Percentiles rank a stretch among this genome's conserved stretches.
These are phyloP conservation scores for Drosophila paracracens DNA, from an alignment of 2,888 invertebrate genomes.

Conservation along the genomic window DNA sequence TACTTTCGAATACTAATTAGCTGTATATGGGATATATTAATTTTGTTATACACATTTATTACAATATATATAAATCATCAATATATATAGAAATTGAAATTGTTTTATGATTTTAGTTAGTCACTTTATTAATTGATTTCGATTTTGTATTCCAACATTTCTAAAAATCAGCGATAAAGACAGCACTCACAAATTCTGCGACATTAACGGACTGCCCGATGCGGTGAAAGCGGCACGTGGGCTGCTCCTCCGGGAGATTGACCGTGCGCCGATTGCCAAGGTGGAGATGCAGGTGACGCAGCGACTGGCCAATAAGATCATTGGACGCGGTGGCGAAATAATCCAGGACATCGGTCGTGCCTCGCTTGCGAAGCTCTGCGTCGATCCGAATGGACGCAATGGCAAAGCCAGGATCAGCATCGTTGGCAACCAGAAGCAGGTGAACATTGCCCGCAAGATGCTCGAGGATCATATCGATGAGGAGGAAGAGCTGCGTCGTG, in stretches of 20 bases:
- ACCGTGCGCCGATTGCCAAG: slow-evolving; percentile 89
- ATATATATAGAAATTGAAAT: background rate
- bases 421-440: slow-evolving; percentile 88
- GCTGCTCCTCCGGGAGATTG: slow-evolving; percentile 88
- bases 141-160: background rate
- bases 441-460: slow-evolving; percentile 88
- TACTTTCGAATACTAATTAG: background rate
- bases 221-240: slow-evolving; percentile 90
- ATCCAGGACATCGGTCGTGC: slow-evolving; percentile 89
- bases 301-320: slow-evolving; percentile 89
- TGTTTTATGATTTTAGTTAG: background rate
- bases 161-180: slow-evolving; percentile 86
- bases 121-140: background rate
- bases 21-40: background rate
- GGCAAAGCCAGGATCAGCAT: slow-evolving; percentile 84
- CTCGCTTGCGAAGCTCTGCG: slow-evolving; percentile 90
- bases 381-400: slow-evolving; percentile 86
- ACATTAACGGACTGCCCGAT: slow-evolving; percentile 89
- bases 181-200: slow-evolving; percentile 87
- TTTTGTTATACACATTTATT: background rate
- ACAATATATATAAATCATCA: background rate
- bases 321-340: slow-evolving; percentile 90
- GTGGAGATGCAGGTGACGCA: slow-evolving; percentile 89
- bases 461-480: slow-evolving; percentile 89
- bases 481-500: slow-evolving; percentile 86